Conservation (phyloP, 2,888 invertebrate genomes). For the Bellardia pandia region DNA sequence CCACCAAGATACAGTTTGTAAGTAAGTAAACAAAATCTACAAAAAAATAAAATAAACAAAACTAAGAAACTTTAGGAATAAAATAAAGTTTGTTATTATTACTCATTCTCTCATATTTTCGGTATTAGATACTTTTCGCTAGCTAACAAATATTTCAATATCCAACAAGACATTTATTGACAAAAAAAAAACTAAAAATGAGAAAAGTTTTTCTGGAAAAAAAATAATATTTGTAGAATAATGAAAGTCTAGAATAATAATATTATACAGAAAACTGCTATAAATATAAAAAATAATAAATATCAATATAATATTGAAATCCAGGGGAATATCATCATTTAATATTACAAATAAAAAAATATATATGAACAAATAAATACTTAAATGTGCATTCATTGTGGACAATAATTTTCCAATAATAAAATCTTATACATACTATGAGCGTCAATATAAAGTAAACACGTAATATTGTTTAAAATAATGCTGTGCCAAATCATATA, state of each 20-base stretch:
- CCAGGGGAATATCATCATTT: conserved; percentile 19
- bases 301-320: conserved; percentile 25
- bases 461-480: no score
- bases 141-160: not conserved
- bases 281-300: not conserved
- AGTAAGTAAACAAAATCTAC: conserved; percentile 1
- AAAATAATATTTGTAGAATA: not conserved
- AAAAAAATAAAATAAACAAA: conserved; percentile 3
- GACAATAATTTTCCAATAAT: conserved; percentile 20
- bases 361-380: not conserved
- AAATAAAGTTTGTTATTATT: conserved; percentile 47
- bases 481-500: no score
- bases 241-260: not conserved
- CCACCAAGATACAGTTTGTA: not conserved
- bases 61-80: conserved; percentile 40
- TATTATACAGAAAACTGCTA: not conserved
- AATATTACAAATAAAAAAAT: conserved; percentile 7
- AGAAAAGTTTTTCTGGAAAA: conserved; percentile 46
- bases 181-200: conserved; percentile 50
- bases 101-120: not conserved
- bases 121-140: not conserved
- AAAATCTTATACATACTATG: not conserved
- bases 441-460: no score
- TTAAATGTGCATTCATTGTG: not conserved
- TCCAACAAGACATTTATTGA: conserved; percentile 55